phyloP scores from a whole-genome alignment of 2,888 invertebrate genomes.

The Tenthredo amoena region DNA sequence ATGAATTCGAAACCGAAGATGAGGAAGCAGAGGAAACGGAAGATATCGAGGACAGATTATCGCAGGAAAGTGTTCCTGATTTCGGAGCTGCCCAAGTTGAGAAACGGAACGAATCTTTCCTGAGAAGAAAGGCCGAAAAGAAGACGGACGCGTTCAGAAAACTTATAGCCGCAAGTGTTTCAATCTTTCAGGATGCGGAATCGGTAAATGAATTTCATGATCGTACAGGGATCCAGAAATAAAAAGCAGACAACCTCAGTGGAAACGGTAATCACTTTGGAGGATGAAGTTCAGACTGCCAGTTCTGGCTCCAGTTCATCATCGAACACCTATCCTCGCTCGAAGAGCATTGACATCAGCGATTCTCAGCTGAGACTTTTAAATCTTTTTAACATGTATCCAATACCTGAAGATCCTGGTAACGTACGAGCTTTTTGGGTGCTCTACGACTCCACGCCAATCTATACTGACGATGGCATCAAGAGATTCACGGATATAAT shows the following conservation, averaged over 20 bases:
- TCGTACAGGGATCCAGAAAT: background rate
- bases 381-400: slow-evolving; percentile 63
- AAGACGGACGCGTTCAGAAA: background rate
- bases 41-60: slow-evolving; percentile 51
- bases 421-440: slow-evolving; percentile 66
- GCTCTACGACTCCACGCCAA: slow-evolving; percentile 57
- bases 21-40: slow-evolving; percentile 29
- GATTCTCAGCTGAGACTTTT: slow-evolving; percentile 67
- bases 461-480: slow-evolving; percentile 65
- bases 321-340: slow-evolving; percentile 58
- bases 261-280: slow-evolving; percentile 40
- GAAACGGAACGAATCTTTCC: slow-evolving; percentile 25
- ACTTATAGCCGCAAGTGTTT: slow-evolving; percentile 24
- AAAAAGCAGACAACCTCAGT: slow-evolving; percentile 17
- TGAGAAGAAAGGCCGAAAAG: slow-evolving; percentile 20
- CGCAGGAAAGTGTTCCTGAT: slow-evolving; percentile 52
- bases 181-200: background rate
- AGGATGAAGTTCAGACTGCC: slow-evolving; percentile 12
- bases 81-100: slow-evolving; percentile 38
- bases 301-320: slow-evolving; percentile 25
- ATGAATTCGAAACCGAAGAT: slow-evolving; percentile 53
- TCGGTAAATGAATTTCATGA: background rate
- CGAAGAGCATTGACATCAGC: slow-evolving; percentile 65
- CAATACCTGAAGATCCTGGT: slow-evolving; percentile 68
- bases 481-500: slow-evolving; percentile 65